Conservation (phyloP, 2,113 vertebrate species). For the Boleophthalmus pectinirostris region DNA sequence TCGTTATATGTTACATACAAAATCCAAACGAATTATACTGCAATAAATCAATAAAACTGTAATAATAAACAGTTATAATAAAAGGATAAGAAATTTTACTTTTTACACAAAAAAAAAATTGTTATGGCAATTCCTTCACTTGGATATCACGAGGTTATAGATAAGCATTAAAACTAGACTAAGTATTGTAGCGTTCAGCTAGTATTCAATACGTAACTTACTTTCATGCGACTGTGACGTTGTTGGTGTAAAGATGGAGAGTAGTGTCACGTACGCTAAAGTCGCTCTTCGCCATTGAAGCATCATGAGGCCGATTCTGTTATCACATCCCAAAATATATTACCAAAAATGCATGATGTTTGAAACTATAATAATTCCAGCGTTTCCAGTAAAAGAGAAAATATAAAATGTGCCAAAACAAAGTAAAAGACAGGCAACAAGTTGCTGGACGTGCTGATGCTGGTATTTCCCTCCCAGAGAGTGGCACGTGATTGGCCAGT, state of each 20-base stretch:
- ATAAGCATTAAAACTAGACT: not conserved
- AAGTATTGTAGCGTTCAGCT: not conserved
- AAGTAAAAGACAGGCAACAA: conserved; percentile 43
- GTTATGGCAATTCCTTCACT: not conserved
- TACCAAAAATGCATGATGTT: not conserved
- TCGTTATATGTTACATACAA: not conserved
- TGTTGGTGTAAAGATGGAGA: conserved; percentile 35
- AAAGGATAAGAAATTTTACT: too few species aligned
- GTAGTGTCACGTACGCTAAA: conserved; percentile 45
- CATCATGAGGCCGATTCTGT: conserved; percentile 50
- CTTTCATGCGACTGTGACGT: conserved; percentile 71
- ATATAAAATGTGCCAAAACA: conserved; percentile 35
- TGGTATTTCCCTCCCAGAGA: conserved; percentile 59
- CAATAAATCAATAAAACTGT: too few species aligned
- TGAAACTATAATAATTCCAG: not conserved
- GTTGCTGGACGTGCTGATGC: conserved; percentile 54
- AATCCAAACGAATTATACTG: not conserved
- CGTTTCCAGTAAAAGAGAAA: not conserved
- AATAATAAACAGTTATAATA: too few species aligned
- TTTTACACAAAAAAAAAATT: too few species aligned
- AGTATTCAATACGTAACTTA: conserved; percentile 26
- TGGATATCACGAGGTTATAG: not conserved
- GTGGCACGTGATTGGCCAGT: conserved; percentile 56
- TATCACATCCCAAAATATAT: conserved; percentile 32
- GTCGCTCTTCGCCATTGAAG: conserved; percentile 48